Base-by-base conservation (phyloP, 2,113 vertebrate genomes). In the Gavialis gangeticus region DNA sequence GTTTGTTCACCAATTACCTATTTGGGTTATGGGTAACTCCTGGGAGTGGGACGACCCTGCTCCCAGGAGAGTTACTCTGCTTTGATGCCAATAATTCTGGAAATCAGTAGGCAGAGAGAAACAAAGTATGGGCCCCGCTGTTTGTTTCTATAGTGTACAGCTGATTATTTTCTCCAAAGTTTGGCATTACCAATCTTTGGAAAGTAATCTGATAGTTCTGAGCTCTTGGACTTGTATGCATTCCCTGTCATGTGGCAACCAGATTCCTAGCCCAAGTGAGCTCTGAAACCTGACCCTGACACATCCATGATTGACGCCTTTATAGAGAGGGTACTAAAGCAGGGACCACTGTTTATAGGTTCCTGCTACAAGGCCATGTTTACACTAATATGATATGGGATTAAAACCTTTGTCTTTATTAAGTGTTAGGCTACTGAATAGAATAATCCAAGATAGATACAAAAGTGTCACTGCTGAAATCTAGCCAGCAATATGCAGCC, bases 151-250 rank as follows among this genome's bases (percentile, higher is more conserved):
- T 10, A 25, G 60, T 55, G 7, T 34, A 85, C 0, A 1, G 84
- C 89, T 82, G 60, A 11, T 18, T 91, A 64, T 82, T 55, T 18
- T 28, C 79, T 76, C 13, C 66, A 55, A 89, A 71, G 27, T 76
- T 58, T 3, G 82, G 58, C 10, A 71, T 12, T 13, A 25, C 10
- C 82, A 62, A 13, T 0, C 75, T 60, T 60, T 0, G 3, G 59
- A 64, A 11, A 59, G 25, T 6, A 59, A n/a, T 59, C 34, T 82
- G 18, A 22, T 81, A 19, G 27, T 55, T 92, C 59, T 55, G 6
- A 17, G 73, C 15, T 83, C 76, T 78, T 28, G 4, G 55, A 76
- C 17, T 69, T 75, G 58, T 1, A 67, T 4, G 5, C 6, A 75
- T 69, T 2, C 15, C 25, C 8, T 80, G 88, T 90, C 0, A 0